phyloP scores from a whole-genome alignment of 1,140 invertebrate genomes.

The Drosophila ficusphila region DNA sequence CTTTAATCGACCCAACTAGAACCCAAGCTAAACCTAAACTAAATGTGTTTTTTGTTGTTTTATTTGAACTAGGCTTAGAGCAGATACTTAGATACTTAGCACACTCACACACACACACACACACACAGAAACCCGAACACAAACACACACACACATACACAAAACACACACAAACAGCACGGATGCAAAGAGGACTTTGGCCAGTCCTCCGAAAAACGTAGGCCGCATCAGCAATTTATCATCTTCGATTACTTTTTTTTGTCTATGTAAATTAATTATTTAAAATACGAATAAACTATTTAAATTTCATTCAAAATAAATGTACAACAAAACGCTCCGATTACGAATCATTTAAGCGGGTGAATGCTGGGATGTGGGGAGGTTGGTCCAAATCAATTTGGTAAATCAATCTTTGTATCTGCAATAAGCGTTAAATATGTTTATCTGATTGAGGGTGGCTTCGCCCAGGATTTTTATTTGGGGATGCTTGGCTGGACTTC shows the following conservation, averaged over 20 bases:
- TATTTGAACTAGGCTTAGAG: slow-evolving; percentile 51
- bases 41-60: slow-evolving; percentile 50
- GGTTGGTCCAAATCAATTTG: slow-evolving; percentile 24
- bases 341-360: slow-evolving; percentile 5
- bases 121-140: slow-evolving; percentile 1
- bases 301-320: slow-evolving; percentile 79
- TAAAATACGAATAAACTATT: slow-evolving; percentile 68
- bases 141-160: slow-evolving; percentile 3
- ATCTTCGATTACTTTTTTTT: slow-evolving; percentile 60
- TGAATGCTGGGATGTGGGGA: not conserved
- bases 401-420: slow-evolving; percentile 45
- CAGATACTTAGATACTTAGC: slow-evolving; percentile 51
- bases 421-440: slow-evolving; percentile 60
- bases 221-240: slow-evolving; percentile 41
- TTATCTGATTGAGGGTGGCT: slow-evolving; percentile 40
- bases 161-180: slow-evolving; percentile 4
- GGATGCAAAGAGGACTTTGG: not conserved
- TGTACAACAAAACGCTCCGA: slow-evolving; percentile 55
- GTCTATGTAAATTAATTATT: slow-evolving; percentile 73
- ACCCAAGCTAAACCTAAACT: slow-evolving; percentile 25
- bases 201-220: slow-evolving; percentile 9
- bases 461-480: slow-evolving; percentile 3
- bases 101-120: slow-evolving; percentile 18
- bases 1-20: slow-evolving; percentile 49
- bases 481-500: slow-evolving; percentile 39